Evolutionary conservation across 2,797 vertebrate species (phyloP).

Genomic region (Sus cebifrons): DNA sequence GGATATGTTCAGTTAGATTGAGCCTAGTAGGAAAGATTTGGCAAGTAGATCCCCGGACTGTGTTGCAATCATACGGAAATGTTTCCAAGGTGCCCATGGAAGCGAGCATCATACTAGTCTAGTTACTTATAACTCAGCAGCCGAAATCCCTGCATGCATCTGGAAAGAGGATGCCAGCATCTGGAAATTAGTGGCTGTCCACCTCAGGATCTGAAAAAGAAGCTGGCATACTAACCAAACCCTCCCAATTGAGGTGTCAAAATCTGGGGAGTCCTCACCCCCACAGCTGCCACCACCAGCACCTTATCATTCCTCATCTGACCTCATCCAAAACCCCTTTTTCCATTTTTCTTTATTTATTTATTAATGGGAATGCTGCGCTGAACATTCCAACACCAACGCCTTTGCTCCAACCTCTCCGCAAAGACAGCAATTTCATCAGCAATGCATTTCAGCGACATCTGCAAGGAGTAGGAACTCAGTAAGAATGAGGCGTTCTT

Average conservation of each 20-base stretch:
- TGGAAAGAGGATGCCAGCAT: not conserved
- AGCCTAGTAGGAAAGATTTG: not conserved
- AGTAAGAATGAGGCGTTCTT: rapidly evolving
- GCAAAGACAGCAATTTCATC: not conserved
- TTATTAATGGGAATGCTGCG: not conserved
- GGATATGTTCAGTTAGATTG: not conserved
- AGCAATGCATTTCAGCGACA: not conserved
- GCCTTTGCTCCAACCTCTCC: not conserved
- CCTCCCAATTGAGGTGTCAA: not conserved
- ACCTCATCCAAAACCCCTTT: not conserved
- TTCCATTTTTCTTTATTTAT: not conserved
- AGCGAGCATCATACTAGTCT: not conserved
- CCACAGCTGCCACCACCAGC: not conserved
- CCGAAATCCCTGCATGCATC: not conserved
- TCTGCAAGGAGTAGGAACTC: not conserved
- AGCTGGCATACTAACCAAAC: not conserved
- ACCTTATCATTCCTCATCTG: not conserved
- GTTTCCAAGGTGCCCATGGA: not conserved
- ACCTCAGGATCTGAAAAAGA: not conserved
- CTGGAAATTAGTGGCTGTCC: not conserved
- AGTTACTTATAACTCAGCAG: not conserved
- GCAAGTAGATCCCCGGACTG: not conserved
- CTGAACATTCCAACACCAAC: not conserved
- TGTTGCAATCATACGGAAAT: rapidly evolving
- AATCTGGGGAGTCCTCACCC: not conserved